Percentiles rank a stretch among this genome's conserved stretches.
These are phyloP conservation scores for Acronicta psi DNA, from an alignment of 2,888 invertebrate genomes.

Conservation along the genomic window DNA sequence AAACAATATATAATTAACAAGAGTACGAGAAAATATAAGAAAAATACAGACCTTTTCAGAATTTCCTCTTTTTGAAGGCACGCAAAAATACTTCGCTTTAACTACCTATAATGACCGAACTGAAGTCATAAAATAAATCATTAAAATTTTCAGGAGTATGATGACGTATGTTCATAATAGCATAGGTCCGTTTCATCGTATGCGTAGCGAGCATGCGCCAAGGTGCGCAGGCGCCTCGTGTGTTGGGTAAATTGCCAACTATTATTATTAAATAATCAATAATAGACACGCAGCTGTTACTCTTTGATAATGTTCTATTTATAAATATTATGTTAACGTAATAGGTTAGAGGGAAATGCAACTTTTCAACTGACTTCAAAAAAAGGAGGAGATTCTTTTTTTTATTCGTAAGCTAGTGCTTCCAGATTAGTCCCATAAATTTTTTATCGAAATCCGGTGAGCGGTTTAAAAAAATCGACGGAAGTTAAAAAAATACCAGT, in stretches of 20 bases:
- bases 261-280: constrained; percentile 45
- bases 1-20: no score
- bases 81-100: no score
- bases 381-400: no score
- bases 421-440: no score
- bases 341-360: not conserved
- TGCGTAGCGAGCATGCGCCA: constrained; percentile 15
- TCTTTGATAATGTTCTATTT: constrained; percentile 17
- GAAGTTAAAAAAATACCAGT: no score
- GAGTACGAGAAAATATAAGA: no score
- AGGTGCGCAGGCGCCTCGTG: constrained; percentile 20
- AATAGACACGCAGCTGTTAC: constrained; percentile 24
- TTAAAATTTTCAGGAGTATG: not conserved
- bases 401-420: no score
- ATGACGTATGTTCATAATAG: not conserved
- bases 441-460: no score
- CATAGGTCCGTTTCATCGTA: not conserved
- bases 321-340: constrained; percentile 16
- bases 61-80: no score
- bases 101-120: not conserved
- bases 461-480: no score
- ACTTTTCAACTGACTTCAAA: no score
- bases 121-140: constrained; percentile 1
- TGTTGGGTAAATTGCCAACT: constrained; percentile 26
- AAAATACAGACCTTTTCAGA: no score